Conservation (phyloP, 2,888 invertebrate species). For the Drosophila mercatorum region DNA sequence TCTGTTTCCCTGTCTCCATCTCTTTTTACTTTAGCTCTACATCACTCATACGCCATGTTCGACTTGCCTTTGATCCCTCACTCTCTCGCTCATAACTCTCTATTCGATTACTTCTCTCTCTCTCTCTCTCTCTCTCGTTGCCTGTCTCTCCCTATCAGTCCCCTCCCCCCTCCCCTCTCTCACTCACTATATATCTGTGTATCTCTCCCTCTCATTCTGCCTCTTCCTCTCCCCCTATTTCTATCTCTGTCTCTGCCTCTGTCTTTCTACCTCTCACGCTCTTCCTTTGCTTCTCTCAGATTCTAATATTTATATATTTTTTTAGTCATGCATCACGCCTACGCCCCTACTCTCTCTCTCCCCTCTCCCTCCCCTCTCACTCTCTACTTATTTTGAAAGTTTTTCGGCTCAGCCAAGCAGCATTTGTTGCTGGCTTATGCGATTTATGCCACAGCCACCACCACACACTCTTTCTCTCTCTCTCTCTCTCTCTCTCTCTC, state of each 20-base stretch:
- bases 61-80: no score
- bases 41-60: no score
- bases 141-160: no score
- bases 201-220: no score
- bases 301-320: constrained; percentile 39
- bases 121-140: no score
- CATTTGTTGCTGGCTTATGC: constrained; percentile 51
- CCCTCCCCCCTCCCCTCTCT: no score
- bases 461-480: neutral
- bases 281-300: neutral
- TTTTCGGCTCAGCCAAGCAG: constrained; percentile 16
- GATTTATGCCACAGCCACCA: constrained; percentile 50
- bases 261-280: neutral
- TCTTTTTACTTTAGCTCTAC: no score
- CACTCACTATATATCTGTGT: no score
- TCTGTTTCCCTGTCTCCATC: neutral
- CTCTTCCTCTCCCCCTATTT: no score
- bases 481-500: neutral
- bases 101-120: no score
- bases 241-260: neutral
- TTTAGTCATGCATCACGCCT: constrained; percentile 37
- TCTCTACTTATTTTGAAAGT: constrained; percentile 7
- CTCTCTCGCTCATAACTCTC: no score
- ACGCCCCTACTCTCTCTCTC: neutral
- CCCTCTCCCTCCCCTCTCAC: neutral